phyloP scores from a whole-genome alignment of 2,797 vertebrate genomes.

The Sparus aurata region DNA sequence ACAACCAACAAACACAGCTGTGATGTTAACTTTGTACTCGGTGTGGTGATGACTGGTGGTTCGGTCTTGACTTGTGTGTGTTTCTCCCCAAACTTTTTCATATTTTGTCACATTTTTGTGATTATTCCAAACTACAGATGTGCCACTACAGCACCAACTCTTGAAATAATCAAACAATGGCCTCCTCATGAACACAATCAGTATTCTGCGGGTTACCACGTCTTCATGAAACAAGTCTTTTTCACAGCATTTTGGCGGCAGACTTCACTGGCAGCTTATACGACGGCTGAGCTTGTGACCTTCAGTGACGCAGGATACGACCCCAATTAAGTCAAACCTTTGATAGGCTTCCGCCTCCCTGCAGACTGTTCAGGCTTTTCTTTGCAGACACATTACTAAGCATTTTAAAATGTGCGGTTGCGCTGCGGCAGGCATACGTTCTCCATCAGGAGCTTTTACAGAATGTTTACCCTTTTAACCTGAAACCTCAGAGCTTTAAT shows the following conservation, averaged over 20 bases:
- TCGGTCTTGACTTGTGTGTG: slow-evolving; percentile 5
- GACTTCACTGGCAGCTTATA: slow-evolving; percentile 3
- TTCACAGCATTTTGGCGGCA: neutral
- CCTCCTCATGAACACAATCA: neutral
- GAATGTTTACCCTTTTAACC: slow-evolving; percentile 7
- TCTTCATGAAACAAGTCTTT: slow-evolving; percentile 1
- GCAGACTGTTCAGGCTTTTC: neutral
- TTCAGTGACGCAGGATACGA: slow-evolving; percentile 41
- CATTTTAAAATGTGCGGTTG: neutral
- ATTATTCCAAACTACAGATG: neutral
- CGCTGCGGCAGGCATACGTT: neutral
- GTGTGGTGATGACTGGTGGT: neutral
- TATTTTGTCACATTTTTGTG: too few species aligned
- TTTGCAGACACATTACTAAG: slow-evolving; percentile 2
- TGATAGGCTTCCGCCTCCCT: slow-evolving; percentile 42
- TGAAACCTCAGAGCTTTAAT: slow-evolving; percentile 21
- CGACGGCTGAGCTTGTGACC: slow-evolving; percentile 25
- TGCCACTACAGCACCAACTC: neutral
- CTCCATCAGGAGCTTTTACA: neutral
- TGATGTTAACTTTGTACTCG: slow-evolving; percentile 6
- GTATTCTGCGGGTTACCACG: neutral
- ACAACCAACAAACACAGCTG: neutral
- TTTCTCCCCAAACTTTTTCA: neutral
- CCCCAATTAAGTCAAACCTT: slow-evolving; percentile 60
- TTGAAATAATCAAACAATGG: neutral